Evolutionary conservation across 2,113 vertebrate genomes (phyloP).

Genomic region (Albula goreensis): DNA sequence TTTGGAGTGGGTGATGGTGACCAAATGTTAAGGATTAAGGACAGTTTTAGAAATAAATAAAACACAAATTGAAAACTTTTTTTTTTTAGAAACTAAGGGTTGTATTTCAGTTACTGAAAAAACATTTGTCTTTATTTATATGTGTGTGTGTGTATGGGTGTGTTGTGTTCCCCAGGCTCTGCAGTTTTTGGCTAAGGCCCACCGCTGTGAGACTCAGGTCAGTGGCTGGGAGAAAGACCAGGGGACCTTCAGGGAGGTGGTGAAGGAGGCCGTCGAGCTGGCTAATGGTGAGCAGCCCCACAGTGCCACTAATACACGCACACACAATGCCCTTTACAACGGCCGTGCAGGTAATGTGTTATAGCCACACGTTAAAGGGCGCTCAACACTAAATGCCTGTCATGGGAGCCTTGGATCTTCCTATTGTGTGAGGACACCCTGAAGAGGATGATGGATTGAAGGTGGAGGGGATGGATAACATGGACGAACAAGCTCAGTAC

Average conservation of each 20-base stretch:
- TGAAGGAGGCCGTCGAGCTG: slow-evolving; percentile 76
- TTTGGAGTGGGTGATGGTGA: neutral
- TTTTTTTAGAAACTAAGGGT: neutral
- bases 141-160: slow-evolving; percentile 13
- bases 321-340: neutral
- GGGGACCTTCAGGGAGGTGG: slow-evolving; percentile 79
- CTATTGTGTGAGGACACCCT: neutral
- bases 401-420: slow-evolving; percentile 26
- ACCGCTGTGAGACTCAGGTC: slow-evolving; percentile 85
- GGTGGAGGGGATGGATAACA: slow-evolving; percentile 13
- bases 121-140: neutral
- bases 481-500: slow-evolving; percentile 32
- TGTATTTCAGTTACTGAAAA: neutral
- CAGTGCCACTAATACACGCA: neutral
- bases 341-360: no score
- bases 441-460: slow-evolving; percentile 34
- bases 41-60: neutral
- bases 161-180: slow-evolving; percentile 71
- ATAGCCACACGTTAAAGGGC: neutral
- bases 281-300: slow-evolving; percentile 73
- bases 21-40: no score
- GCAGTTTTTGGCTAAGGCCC: slow-evolving; percentile 87
- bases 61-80: neutral
- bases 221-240: slow-evolving; percentile 85
- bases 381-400: neutral